Conservation (phyloP, 2,113 vertebrate genomes). For the Dicerorhinus sumatrensis region DNA sequence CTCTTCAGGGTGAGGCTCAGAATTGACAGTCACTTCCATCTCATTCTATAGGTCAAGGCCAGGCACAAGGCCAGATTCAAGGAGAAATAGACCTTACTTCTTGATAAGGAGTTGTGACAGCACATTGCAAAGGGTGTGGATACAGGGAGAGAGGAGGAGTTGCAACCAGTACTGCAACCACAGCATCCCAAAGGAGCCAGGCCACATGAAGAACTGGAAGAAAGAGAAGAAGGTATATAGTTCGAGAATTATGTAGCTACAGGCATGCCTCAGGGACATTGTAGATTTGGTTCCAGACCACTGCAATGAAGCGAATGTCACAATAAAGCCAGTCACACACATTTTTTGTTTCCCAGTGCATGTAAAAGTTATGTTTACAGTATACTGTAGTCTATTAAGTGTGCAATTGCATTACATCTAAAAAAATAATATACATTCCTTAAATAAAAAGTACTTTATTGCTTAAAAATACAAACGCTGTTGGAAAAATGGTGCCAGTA, state of each 20-base stretch:
- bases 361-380: too few relatives aligned
- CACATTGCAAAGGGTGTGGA: background rate
- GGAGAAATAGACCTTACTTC: background rate
- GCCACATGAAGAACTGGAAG: background rate
- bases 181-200: background rate
- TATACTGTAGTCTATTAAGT: too few relatives aligned
- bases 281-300: too few relatives aligned
- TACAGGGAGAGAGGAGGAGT: background rate
- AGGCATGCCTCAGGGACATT: too few relatives aligned
- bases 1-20: background rate
- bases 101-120: background rate
- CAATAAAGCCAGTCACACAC: too few relatives aligned
- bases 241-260: background rate
- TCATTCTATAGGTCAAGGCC: background rate
- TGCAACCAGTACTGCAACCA: accelerated
- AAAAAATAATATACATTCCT: too few relatives aligned
- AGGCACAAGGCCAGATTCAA: background rate
- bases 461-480: too few relatives aligned
- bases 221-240: background rate
- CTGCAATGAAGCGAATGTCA: too few relatives aligned
- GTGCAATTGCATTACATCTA: too few relatives aligned
- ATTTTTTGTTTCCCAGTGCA: too few relatives aligned
- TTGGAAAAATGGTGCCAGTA: too few relatives aligned
- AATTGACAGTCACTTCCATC: background rate
- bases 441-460: too few relatives aligned